Evolutionary conservation across 2,113 vertebrate genomes (phyloP).

Genomic region (Ictalurus furcatus): DNA sequence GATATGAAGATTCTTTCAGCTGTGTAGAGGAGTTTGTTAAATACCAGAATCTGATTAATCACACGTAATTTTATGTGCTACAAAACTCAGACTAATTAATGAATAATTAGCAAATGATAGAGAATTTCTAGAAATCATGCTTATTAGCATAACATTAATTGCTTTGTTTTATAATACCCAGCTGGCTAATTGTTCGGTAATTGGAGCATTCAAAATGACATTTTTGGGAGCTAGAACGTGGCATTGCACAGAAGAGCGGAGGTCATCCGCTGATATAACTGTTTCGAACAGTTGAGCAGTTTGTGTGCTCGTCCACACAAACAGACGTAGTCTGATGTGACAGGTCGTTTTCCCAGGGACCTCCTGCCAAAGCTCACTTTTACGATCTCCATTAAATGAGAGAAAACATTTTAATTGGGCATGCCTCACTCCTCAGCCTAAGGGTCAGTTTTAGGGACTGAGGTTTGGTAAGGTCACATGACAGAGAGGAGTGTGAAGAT

Average conservation of each 20-base stretch:
- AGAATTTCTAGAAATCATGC: slow-evolving; percentile 68
- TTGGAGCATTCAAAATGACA: slow-evolving; percentile 43
- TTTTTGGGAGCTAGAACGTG: slow-evolving; percentile 3
- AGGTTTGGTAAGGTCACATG: slow-evolving; percentile 21
- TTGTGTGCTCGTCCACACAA: background rate
- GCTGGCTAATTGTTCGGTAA: slow-evolving; percentile 71
- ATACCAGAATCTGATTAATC: slow-evolving; percentile 64
- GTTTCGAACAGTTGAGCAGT: background rate
- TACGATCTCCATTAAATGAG: slow-evolving; percentile 46
- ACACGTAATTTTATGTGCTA: slow-evolving; percentile 61
- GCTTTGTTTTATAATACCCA: slow-evolving; percentile 75
- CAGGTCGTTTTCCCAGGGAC: slow-evolving; percentile 29
- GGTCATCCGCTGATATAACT: background rate
- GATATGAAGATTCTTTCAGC: slow-evolving; percentile 30
- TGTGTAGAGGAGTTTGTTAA: slow-evolving; percentile 58
- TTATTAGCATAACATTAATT: slow-evolving; percentile 75
- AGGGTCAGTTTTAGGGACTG: slow-evolving; percentile 32
- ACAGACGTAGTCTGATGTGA: slow-evolving; percentile 32
- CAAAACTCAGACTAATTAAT: slow-evolving; percentile 69
- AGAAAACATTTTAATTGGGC: slow-evolving; percentile 40
- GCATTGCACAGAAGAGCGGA: background rate
- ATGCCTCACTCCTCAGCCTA: slow-evolving; percentile 30
- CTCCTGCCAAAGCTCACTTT: slow-evolving; percentile 39
- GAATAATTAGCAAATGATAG: slow-evolving; percentile 68
- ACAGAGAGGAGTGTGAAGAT: background rate